These are phyloP conservation scores for Salarias fasciatus DNA, from an alignment of 2,797 vertebrate genomes.

Conservation along the genomic window DNA sequence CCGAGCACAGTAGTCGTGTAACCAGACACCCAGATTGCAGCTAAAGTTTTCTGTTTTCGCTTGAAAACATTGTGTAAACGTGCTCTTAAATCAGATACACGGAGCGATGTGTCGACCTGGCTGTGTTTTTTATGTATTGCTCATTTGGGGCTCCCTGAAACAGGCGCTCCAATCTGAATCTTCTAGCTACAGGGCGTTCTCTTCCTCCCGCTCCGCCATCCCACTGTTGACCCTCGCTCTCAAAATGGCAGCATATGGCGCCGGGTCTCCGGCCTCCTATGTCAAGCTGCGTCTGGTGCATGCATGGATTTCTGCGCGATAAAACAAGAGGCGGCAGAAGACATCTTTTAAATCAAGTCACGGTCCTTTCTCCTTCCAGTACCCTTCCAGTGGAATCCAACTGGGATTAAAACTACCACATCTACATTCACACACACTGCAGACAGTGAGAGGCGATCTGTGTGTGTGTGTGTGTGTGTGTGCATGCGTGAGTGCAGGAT, in stretches of 20 bases:
- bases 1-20: too few species aligned
- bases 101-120: not conserved
- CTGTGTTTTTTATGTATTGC: slow-evolving; percentile 22
- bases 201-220: not conserved
- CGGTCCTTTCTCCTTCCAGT: slow-evolving; percentile 54
- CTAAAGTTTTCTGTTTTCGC: too few species aligned
- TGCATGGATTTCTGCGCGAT: slow-evolving; percentile 27
- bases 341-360: slow-evolving; percentile 61
- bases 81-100: too few species aligned
- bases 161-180: not conserved
- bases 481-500: slow-evolving; percentile 7
- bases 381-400: slow-evolving; percentile 51
- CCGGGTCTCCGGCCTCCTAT: slow-evolving; percentile 9
- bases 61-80: too few species aligned
- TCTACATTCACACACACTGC: slow-evolving; percentile 50
- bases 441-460: slow-evolving; percentile 8
- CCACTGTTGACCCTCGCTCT: slow-evolving; percentile 19
- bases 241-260: slow-evolving; percentile 20
- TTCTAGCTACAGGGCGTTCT: not conserved
- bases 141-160: slow-evolving; percentile 1
- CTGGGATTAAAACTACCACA: slow-evolving; percentile 56
- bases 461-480: slow-evolving; percentile 3
- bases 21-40: too few species aligned
- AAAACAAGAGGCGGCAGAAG: slow-evolving; percentile 26
- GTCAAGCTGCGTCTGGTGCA: slow-evolving; percentile 14